These are phyloP conservation scores for Melipona quadrifasciata DNA, from an alignment of 1,140 invertebrate genomes.

Conservation along the genomic window DNA sequence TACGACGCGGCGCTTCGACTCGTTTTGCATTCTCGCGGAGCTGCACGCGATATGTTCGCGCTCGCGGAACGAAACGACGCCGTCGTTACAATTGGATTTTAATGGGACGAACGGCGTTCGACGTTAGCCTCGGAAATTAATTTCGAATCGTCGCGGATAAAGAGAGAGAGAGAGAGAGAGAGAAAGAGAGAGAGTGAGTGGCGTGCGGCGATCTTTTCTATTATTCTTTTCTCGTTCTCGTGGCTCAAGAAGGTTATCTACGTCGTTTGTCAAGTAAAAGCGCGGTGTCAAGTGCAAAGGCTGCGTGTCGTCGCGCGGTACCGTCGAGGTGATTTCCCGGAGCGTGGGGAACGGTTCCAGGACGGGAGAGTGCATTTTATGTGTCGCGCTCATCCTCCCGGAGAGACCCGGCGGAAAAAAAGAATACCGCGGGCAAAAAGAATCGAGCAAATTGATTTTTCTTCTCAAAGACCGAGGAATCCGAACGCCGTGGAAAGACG, in stretches of 20 bases:
- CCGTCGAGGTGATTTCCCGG: constrained; percentile 23
- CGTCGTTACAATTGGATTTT: background rate
- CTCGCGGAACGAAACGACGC: background rate
- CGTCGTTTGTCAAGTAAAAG: constrained; percentile 45
- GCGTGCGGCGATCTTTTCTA: constrained; percentile 28
- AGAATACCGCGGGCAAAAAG: background rate
- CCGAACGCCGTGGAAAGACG: constrained; percentile 4
- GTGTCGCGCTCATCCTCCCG: constrained; percentile 34
- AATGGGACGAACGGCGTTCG: background rate
- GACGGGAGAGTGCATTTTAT: constrained; percentile 56
- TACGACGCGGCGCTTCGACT: background rate
- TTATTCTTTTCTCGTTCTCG: constrained; percentile 37
- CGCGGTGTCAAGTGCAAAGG: constrained; percentile 45
- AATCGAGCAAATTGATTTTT: constrained; percentile 36
- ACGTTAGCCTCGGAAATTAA: constrained; percentile 44
- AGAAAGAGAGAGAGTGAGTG: no score
- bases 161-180: background rate
- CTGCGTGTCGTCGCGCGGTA: constrained; percentile 36
- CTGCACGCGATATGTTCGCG: background rate
- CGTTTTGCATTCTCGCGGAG: background rate
- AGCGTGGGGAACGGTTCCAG: constrained; percentile 31
- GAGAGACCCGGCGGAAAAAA: constrained; percentile 10
- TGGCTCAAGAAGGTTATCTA: constrained; percentile 25
- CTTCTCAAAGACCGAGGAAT: background rate
- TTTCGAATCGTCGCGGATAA: constrained; percentile 32